These are phyloP conservation scores for Acronicta leporina DNA, from an alignment of 2,888 invertebrate species.

Conservation along the genomic window DNA sequence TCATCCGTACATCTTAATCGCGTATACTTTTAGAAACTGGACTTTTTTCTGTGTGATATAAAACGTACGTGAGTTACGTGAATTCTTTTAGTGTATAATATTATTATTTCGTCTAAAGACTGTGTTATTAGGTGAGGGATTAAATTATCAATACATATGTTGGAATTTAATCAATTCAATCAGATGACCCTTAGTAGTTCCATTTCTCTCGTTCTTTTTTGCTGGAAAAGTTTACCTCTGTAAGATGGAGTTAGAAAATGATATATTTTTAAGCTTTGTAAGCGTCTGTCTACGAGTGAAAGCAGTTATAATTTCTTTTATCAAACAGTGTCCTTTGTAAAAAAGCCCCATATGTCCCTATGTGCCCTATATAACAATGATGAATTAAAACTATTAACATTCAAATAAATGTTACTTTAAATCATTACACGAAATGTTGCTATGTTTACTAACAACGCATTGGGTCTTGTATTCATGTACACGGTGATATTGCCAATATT, in stretches of 20 bases:
- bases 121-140: constrained; percentile 8
- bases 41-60: constrained; percentile 4
- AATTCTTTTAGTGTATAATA: constrained; percentile 11
- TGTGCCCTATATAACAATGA: too few relatives aligned
- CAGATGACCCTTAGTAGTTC: background rate
- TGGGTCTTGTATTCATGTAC: constrained; percentile 5
- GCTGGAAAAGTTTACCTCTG: background rate
- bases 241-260: background rate
- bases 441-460: constrained; percentile 15
- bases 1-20: constrained; percentile 28
- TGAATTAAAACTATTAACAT: too few relatives aligned
- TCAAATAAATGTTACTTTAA: constrained; percentile 11
- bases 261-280: constrained; percentile 14
- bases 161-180: background rate
- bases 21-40: constrained; percentile 4
- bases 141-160: background rate
- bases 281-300: constrained; percentile 14
- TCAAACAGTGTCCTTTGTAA: too few relatives aligned
- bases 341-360: too few relatives aligned
- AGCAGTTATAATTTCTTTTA: background rate
- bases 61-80: constrained; percentile 13
- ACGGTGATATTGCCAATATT: constrained; percentile 19
- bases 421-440: constrained; percentile 11
- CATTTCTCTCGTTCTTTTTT: constrained; percentile 4
- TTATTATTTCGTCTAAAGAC: constrained; percentile 5